Conservation (phyloP, 2,797 vertebrate species). For the Anniella stebbinsi region DNA sequence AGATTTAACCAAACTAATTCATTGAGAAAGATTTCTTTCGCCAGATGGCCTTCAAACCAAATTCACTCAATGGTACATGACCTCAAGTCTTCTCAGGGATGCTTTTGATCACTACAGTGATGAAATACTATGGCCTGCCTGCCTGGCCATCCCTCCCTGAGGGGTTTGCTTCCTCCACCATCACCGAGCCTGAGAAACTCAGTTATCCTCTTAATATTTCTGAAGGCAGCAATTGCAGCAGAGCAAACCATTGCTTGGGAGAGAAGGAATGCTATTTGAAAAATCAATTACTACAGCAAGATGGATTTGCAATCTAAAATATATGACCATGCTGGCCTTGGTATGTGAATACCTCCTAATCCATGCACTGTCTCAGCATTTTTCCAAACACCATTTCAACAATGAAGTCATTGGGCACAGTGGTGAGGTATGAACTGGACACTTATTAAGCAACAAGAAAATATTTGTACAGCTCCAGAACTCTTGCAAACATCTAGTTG, state of each 20-base stretch:
- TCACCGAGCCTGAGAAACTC: neutral
- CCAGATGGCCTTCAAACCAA: neutral
- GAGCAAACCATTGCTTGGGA: neutral
- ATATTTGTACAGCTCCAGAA: neutral
- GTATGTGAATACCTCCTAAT: conserved; percentile 40
- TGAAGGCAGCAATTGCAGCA: neutral
- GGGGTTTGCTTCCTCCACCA: neutral
- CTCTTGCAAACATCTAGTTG: fast-evolving
- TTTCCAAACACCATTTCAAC: conserved; percentile 39
- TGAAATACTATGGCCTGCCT: neutral
- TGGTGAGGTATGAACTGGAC: neutral
- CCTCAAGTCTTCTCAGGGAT: neutral
- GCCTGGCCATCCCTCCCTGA: neutral
- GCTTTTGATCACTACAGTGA: too few relatives aligned
- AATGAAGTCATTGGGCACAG: neutral
- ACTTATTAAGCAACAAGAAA: neutral
- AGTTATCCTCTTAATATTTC: fast-evolving
- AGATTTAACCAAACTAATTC: neutral
- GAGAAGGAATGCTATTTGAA: neutral
- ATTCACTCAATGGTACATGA: neutral
- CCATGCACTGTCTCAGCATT: neutral
- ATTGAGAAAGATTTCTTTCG: neutral
- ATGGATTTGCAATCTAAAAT: neutral
- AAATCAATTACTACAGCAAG: neutral
- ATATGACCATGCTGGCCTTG: neutral